Percentiles rank a stretch among this genome's conserved stretches.
Evolutionary conservation across 2,888 invertebrate species (phyloP).

Genomic region (Atethmia centrago): DNA sequence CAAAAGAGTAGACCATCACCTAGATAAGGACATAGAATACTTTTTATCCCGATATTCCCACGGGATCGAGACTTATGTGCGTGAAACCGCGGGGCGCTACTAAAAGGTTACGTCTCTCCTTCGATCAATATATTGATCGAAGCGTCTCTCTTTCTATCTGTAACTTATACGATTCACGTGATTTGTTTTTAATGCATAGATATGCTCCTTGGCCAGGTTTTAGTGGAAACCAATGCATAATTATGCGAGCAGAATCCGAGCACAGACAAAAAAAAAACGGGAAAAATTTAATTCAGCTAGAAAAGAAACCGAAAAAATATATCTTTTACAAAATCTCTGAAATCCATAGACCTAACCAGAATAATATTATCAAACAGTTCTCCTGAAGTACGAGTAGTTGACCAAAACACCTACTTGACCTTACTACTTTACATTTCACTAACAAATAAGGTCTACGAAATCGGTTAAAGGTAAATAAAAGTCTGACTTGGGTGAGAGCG

Average conservation of each 20-base stretch:
- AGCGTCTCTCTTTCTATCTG: too few species aligned
- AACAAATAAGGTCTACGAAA: neutral
- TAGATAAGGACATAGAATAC: too few species aligned
- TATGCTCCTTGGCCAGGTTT: too few species aligned
- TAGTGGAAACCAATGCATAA: neutral
- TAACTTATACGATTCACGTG: too few species aligned
- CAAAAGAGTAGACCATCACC: too few species aligned
- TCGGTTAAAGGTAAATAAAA: slow-evolving; percentile 25
- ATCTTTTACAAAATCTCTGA: neutral
- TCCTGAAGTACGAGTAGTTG: slow-evolving; percentile 2
- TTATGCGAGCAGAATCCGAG: neutral
- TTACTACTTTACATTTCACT: neutral
- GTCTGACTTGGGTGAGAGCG: neutral
- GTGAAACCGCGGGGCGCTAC: too few species aligned
- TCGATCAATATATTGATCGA: too few species aligned
- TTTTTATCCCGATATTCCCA: too few species aligned
- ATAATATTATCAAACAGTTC: neutral
- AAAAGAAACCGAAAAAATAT: neutral
- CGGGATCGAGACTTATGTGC: too few species aligned
- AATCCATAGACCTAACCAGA: neutral
- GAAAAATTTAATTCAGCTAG: too few species aligned
- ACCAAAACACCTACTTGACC: slow-evolving; percentile 7
- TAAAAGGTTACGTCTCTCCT: too few species aligned
- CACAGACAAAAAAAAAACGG: neutral
- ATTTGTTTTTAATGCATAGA: too few species aligned